phyloP scores from a whole-genome alignment of 2,888 invertebrate genomes.

The Lithophane socia region DNA sequence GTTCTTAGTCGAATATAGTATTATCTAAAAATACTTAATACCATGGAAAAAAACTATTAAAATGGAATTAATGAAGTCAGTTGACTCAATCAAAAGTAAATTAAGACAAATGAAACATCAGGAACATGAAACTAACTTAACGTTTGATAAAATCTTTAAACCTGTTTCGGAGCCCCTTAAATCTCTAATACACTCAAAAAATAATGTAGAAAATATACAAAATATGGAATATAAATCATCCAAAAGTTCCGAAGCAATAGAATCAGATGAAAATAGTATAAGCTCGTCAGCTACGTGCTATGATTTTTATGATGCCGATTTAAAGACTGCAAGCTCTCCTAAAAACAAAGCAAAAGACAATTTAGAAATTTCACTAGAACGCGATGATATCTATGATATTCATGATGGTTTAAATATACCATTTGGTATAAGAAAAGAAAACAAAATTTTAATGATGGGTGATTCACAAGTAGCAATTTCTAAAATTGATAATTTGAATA shows the following conservation, averaged over 20 bases:
- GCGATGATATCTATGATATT: background rate
- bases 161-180: background rate
- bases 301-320: background rate
- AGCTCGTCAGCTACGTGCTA: background rate
- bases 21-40: background rate
- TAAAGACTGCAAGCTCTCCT: background rate
- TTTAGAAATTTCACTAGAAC: background rate
- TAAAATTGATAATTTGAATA: background rate
- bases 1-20: background rate
- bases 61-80: background rate
- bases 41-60: slow-evolving; percentile 3
- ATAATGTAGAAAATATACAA: background rate
- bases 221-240: too few species aligned
- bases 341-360: background rate
- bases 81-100: background rate
- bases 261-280: background rate
- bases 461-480: background rate
- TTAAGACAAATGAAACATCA: background rate
- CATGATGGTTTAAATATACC: background rate
- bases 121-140: background rate
- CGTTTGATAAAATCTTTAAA: background rate
- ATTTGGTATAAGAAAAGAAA: background rate
- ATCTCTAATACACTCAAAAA: background rate
- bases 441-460: background rate
- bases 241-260: background rate